A percentile compares a stretch with the other conserved stretches of the same genome.
Evolutionary conservation across 2,113 vertebrate genomes (phyloP).

Genomic region (Limnothrissa miodon): DNA sequence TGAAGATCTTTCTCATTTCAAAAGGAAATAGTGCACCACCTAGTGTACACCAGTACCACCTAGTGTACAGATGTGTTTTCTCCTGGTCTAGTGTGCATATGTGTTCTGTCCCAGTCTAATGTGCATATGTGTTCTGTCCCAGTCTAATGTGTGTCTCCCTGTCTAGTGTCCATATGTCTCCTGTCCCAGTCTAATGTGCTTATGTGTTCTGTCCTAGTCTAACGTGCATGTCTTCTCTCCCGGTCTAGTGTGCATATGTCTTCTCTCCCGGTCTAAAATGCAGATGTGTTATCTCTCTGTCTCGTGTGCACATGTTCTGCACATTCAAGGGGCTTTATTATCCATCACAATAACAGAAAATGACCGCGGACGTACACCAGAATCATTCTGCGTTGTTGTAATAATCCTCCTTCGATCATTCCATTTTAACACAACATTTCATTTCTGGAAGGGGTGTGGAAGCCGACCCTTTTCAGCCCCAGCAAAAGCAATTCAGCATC

Average conservation of each 20-base stretch:
- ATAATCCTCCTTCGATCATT: not conserved
- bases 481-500: not conserved
- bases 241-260: too few species aligned
- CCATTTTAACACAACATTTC: not conserved
- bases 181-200: not conserved
- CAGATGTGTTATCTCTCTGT: not conserved
- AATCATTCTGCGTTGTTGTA: too few species aligned
- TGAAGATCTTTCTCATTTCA: not conserved
- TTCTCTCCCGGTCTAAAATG: not conserved
- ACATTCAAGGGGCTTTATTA: too few species aligned
- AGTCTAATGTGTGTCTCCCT: too few species aligned
- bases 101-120: too few species aligned
- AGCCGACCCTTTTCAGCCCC: not conserved
- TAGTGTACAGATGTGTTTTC: not conserved
- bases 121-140: not conserved
- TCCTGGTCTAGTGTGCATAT: too few species aligned
- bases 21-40: slow-evolving; percentile 73
- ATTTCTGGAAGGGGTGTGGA: not conserved
- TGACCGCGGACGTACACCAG: too few species aligned
- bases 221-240: not conserved
- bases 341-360: too few species aligned
- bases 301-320: not conserved
- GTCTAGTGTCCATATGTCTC: not conserved
- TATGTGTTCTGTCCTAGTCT: too few species aligned
- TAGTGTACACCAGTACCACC: slow-evolving; percentile 56